Conservation (phyloP, 2,797 vertebrate species). For the Sebastes aleutianus region DNA sequence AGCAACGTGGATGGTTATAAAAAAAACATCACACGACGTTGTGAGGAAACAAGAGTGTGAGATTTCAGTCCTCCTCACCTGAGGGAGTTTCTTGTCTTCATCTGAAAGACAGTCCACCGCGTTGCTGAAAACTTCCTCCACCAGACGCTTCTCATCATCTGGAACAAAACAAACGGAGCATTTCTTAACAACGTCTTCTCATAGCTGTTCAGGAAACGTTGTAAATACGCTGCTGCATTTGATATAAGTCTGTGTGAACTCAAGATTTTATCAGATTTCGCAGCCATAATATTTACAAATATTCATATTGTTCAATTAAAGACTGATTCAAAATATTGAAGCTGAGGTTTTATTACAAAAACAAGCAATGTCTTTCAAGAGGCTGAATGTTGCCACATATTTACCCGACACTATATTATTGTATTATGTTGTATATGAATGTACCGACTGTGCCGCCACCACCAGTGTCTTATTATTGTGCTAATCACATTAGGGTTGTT, state of each 20-base stretch:
- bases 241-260: no score
- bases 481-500: constrained; percentile 13
- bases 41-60: background rate
- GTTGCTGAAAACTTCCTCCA: constrained; percentile 98
- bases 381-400: background rate
- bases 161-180: constrained; percentile 31
- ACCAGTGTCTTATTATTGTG: background rate
- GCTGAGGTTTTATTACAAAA: background rate
- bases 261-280: background rate
- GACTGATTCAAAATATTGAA: background rate
- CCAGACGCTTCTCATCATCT: constrained; percentile 98
- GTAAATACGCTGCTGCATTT: no score
- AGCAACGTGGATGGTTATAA: background rate
- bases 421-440: background rate
- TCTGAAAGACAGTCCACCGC: constrained; percentile 97
- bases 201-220: background rate
- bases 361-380: background rate
- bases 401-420: background rate
- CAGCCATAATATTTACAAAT: background rate
- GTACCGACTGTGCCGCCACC: background rate
- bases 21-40: background rate
- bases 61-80: constrained; percentile 77
- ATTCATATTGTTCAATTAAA: background rate
- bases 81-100: constrained; percentile 97
- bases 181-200: background rate